Evolutionary conservation across 1,140 invertebrate species (phyloP), one percentile per base, ranked within the genome.

Genomic region (Rhopalosiphum padi): DNA sequence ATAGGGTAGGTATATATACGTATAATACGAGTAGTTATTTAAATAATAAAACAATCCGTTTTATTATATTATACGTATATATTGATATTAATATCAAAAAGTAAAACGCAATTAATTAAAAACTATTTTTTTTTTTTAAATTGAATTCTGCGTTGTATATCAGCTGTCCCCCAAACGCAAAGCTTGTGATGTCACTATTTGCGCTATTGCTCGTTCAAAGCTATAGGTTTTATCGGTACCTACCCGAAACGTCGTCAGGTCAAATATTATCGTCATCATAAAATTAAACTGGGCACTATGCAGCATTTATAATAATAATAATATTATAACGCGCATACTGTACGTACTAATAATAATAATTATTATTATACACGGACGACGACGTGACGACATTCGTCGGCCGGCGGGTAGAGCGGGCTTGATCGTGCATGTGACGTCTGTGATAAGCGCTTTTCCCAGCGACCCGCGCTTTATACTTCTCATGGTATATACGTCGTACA

Each of bases 381-480:
- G 41, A 46, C 2, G 3, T 5, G 25, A 46, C 23, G 41, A 86
- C 11, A 43, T 43, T 87, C 85, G 23, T 18, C 41, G 46, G 60
- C 30, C 30, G 43, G 43, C 25, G n/a, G 21, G 90, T 82, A 23
- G 37, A 55, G n/a, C n/a, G 35, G 43, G 48, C 43, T n/a, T 35
- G 46, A 92, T 46, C 82, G 77, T 53, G 91, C 77, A 35, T 37
- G 82, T 92, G 91, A 92, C 91, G 77, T 92, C 51, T 53, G 77
- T 85, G 91, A 92, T 92, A 92, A 92, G 48, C 91, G 46, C 22
- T 92, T 77, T 85, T 8, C 82, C 48, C 46, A 46, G n/a, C 15
- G 35, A 4, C 48, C 18, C 85, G 85, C 25, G 46, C 18, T 18
- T 55, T 53, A 37, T 15, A 25, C 30, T 22, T 88, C 21, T 23